A percentile compares a stretch with the other conserved stretches of the same genome.
These are phyloP conservation scores for Chondrilla cf. caribensis DNA, from an alignment of 37 sponge, comb jelly and placozoan species.

Conservation along the genomic window DNA sequence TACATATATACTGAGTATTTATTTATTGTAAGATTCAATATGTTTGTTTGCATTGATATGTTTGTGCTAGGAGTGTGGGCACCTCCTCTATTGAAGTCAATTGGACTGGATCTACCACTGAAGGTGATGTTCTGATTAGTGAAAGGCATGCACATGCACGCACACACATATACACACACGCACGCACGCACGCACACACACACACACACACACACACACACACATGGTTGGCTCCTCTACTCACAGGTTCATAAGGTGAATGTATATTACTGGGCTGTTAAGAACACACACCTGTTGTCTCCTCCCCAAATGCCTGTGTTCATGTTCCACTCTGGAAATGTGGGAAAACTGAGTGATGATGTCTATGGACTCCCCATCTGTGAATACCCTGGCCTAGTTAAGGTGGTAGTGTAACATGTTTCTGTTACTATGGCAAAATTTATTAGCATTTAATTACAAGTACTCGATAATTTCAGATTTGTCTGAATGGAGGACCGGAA, in stretches of 20 bases:
- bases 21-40: neutral
- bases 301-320: constrained; percentile 48
- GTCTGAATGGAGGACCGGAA: too few species aligned
- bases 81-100: constrained; percentile 30
- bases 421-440: neutral
- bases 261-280: constrained; percentile 60
- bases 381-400: constrained; percentile 85
- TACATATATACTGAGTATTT: too few species aligned
- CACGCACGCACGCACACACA: neutral
- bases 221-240: too few species aligned
- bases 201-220: too few species aligned
- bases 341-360: neutral
- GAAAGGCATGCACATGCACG: neutral
- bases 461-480: neutral
- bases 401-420: constrained; percentile 43
- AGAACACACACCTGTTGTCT: constrained; percentile 31
- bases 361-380: constrained; percentile 60
- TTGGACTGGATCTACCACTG: constrained; percentile 63
- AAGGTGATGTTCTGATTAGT: neutral
- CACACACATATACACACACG: neutral
- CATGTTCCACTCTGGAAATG: constrained; percentile 1
- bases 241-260: constrained; percentile 49
- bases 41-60: too few species aligned
- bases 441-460: neutral
- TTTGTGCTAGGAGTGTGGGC: constrained; percentile 64